A percentile compares a stretch with the other conserved stretches of the same genome.
Conservation (phyloP, 2,113 vertebrate species). For the Apteryx owenii region DNA sequence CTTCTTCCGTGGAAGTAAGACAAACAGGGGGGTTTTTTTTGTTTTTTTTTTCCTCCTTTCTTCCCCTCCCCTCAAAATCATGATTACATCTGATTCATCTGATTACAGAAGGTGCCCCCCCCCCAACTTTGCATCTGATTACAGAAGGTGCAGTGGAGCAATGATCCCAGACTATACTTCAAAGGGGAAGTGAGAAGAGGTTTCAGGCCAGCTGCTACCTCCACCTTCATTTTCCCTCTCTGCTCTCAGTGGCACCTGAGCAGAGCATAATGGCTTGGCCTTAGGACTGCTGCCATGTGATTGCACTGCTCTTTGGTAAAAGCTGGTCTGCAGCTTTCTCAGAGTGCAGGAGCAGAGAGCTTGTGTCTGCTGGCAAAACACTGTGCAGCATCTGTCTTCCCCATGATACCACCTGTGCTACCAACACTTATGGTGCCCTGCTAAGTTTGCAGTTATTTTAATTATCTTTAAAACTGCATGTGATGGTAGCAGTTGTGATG, state of each 20-base stretch:
- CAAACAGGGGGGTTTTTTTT: not conserved
- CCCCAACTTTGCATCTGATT: not conserved
- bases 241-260: not conserved
- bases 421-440: not conserved
- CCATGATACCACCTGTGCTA: not conserved
- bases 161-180: not conserved
- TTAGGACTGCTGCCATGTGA: not conserved
- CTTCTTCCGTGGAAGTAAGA: not conserved
- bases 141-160: not conserved
- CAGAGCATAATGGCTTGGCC: not conserved
- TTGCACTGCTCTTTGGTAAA: not conserved
- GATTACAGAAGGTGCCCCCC: no score
- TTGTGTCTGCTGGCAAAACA: not conserved
- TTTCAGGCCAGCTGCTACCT: not conserved
- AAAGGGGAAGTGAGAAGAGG: not conserved
- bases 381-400: not conserved
- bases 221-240: not conserved
- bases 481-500: not conserved
- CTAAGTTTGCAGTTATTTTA: not conserved
- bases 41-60: accelerated
- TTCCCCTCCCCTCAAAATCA: not conserved
- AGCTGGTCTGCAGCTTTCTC: not conserved
- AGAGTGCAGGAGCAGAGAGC: not conserved
- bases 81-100: not conserved
- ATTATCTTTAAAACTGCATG: not conserved